phyloP scores from a whole-genome alignment of 2,113 vertebrate species.

The Rhabdomys dilectus region DNA sequence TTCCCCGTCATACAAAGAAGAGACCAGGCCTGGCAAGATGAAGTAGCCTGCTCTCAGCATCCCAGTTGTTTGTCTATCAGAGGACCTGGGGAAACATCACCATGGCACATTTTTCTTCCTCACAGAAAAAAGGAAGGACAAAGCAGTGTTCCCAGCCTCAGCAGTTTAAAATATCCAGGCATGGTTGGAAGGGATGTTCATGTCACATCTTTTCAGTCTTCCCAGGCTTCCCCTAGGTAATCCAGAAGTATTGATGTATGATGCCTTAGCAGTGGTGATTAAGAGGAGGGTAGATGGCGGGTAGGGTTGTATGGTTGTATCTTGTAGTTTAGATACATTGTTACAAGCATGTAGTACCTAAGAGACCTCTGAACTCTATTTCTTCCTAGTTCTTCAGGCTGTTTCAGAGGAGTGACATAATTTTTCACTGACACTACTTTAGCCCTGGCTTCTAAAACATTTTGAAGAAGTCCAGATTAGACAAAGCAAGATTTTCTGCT shows the following conservation, averaged over 20 bases:
- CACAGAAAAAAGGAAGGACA: conserved; percentile 39
- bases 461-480: background rate
- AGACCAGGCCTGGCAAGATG: background rate
- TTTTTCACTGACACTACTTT: conserved; percentile 27
- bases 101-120: conserved; percentile 25
- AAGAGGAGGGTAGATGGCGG: background rate
- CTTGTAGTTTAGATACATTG: background rate
- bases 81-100: background rate
- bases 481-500: conserved; percentile 10
- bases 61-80: background rate
- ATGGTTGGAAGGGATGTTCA: background rate
- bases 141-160: background rate
- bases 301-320: background rate
- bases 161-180: background rate
- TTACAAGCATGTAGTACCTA: background rate
- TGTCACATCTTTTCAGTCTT: background rate
- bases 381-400: background rate
- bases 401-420: background rate
- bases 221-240: background rate
- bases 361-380: background rate
- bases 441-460: background rate
- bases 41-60: background rate
- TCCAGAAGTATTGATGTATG: background rate
- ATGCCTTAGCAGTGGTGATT: background rate
- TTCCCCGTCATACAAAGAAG: conserved; percentile 13